Conservation (phyloP, 1,140 invertebrate species). For the Copidosoma floridanum region DNA sequence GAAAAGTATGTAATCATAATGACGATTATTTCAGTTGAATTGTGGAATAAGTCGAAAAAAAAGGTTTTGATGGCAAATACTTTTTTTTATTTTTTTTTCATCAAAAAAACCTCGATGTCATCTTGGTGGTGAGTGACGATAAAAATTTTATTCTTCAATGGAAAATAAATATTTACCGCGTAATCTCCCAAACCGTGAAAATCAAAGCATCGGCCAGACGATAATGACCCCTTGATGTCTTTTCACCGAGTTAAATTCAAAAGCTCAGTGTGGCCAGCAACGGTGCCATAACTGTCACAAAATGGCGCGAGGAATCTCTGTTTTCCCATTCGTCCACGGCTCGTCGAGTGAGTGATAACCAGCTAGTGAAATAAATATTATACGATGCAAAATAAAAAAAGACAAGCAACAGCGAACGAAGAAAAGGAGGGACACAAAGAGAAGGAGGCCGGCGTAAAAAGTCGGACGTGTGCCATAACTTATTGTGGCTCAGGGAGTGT, state of each 20-base stretch:
- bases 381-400: conserved; percentile 38
- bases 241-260: conserved; percentile 23
- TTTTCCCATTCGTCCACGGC: conserved; percentile 17
- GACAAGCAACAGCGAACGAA: conserved; percentile 11
- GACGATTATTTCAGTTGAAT: no score
- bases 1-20: no score
- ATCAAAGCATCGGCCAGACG: conserved; percentile 10
- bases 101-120: neutral
- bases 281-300: conserved; percentile 15
- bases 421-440: neutral
- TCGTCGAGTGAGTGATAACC: conserved; percentile 43
- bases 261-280: conserved; percentile 17
- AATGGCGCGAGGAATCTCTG: neutral
- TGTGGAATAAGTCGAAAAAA: no score
- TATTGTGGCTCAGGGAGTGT: conserved; percentile 35
- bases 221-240: conserved; percentile 15
- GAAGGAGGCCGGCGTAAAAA: conserved; percentile 31
- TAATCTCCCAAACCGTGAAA: neutral
- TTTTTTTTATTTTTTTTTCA: neutral
- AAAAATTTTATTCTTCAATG: no score
- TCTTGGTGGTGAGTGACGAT: neutral
- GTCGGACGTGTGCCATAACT: conserved; percentile 35
- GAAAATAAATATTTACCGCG: no score
- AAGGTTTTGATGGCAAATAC: no score
- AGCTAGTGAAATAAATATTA: conserved; percentile 48